Evolutionary conservation across 2,888 invertebrate genomes (phyloP).

Genomic region (Eilema depressum): DNA sequence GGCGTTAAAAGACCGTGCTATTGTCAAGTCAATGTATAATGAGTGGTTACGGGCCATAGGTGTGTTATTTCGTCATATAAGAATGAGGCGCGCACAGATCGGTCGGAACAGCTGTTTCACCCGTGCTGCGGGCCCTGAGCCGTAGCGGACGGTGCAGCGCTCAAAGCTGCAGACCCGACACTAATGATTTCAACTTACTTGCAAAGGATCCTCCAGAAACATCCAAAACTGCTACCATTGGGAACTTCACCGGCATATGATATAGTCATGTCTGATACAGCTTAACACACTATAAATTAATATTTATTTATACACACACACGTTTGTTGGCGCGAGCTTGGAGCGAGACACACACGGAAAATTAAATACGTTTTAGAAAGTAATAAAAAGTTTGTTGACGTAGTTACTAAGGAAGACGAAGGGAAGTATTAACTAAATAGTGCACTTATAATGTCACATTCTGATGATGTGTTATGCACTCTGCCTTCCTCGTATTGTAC

Average conservation of each 20-base stretch:
- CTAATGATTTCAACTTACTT: slow-evolving; percentile 88
- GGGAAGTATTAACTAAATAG: slow-evolving; percentile 70
- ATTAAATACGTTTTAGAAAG: slow-evolving; percentile 85
- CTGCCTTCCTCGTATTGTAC: slow-evolving; percentile 70
- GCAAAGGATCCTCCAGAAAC: slow-evolving; percentile 96
- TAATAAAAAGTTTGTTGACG: slow-evolving; percentile 77
- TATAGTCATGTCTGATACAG: slow-evolving; percentile 91
- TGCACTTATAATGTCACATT: slow-evolving; percentile 82
- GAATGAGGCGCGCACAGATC: slow-evolving; percentile 51
- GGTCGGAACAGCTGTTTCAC: slow-evolving; percentile 75
- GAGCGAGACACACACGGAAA: slow-evolving; percentile 82
- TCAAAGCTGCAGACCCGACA: slow-evolving; percentile 55
- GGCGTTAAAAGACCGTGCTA: slow-evolving; percentile 54
- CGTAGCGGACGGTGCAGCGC: slow-evolving; percentile 48
- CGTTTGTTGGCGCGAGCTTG: slow-evolving; percentile 80
- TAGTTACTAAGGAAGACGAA: slow-evolving; percentile 75
- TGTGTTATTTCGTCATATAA: slow-evolving; percentile 63
- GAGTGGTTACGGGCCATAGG: slow-evolving; percentile 59
- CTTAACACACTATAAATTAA: slow-evolving; percentile 75
- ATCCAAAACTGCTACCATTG: slow-evolving; percentile 96
- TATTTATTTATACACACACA: slow-evolving; percentile 84
- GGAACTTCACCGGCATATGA: slow-evolving; percentile 96
- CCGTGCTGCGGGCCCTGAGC: slow-evolving; percentile 39
- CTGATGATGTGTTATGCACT: slow-evolving; percentile 77
- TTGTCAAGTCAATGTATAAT: slow-evolving; percentile 66